A percentile compares a stretch with the other conserved stretches of the same genome.
phyloP scores from a whole-genome alignment of 1,140 invertebrate species.

The Heliothis subflexa region DNA sequence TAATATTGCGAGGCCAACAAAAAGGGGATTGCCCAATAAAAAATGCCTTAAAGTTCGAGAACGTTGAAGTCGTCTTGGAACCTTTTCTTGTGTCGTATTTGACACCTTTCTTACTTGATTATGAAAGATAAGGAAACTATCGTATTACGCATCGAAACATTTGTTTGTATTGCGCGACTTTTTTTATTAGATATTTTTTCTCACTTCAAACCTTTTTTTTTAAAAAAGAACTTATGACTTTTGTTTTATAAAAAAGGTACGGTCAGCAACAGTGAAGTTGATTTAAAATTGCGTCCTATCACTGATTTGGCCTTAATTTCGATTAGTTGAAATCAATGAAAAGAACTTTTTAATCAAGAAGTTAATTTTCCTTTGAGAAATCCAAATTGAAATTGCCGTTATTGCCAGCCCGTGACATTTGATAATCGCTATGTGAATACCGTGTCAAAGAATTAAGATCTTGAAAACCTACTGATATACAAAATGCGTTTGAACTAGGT shows the following conservation, averaged over 20 bases:
- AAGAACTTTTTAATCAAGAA: conserved; percentile 41
- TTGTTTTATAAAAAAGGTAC: neutral
- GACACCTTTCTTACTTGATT: conserved; percentile 35
- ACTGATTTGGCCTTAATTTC: conserved; percentile 39
- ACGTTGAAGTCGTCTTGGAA: neutral
- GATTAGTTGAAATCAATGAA: conserved; percentile 33
- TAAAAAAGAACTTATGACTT: neutral
- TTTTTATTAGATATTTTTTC: neutral
- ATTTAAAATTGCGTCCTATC: neutral
- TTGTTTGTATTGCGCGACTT: conserved; percentile 20
- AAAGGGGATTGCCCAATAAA: neutral
- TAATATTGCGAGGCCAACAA: neutral
- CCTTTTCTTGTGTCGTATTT: conserved; percentile 8
- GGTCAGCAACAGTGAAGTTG: neutral
- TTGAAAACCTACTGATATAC: conserved; percentile 18
- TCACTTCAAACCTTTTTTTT: neutral
- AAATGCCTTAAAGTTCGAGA: neutral
- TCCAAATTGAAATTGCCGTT: conserved; percentile 40
- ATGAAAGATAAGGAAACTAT: conserved; percentile 16
- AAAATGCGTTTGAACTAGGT: neutral
- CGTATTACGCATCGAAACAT: neutral
- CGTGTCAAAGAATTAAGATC: conserved; percentile 43
- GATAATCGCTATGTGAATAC: conserved; percentile 42
- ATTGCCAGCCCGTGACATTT: conserved; percentile 45
- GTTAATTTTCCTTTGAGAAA: conserved; percentile 42